These are phyloP conservation scores for Eueremaeus valkanovi DNA, from an alignment of 2,888 invertebrate genomes.

Conservation along the genomic window DNA sequence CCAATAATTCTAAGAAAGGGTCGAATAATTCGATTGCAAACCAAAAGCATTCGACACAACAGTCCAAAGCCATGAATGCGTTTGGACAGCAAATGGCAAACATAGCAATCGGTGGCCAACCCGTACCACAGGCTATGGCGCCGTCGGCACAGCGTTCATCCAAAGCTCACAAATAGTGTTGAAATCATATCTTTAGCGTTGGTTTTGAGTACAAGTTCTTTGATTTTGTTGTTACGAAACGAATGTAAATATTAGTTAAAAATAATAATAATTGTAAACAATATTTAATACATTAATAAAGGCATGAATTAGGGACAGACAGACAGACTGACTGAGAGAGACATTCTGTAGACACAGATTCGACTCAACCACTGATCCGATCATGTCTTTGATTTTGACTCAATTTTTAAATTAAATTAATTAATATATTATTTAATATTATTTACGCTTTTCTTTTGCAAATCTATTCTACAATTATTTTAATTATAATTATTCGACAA, in stretches of 20 bases:
- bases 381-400: too few species aligned
- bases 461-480: too few species aligned
- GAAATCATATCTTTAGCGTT: neutral
- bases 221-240: neutral
- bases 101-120: neutral
- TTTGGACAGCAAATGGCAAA: slow-evolving; percentile 1
- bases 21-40: neutral
- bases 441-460: too few species aligned
- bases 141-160: neutral
- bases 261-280: neutral
- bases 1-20: neutral
- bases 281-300: too few species aligned
- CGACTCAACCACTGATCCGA: too few species aligned
- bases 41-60: neutral
- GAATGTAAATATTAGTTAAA: slow-evolving; percentile 10
- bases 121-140: neutral
- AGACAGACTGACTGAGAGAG: too few species aligned
- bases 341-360: too few species aligned
- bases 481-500: too few species aligned
- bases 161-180: slow-evolving; percentile 16
- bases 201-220: neutral
- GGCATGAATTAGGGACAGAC: too few species aligned
- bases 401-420: too few species aligned
- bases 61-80: neutral
- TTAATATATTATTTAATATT: too few species aligned